Percentiles rank a stretch among this genome's conserved stretches.
These are phyloP conservation scores for Lepidochrysops patricia DNA, from an alignment of 2,888 invertebrate species.

Conservation along the genomic window DNA sequence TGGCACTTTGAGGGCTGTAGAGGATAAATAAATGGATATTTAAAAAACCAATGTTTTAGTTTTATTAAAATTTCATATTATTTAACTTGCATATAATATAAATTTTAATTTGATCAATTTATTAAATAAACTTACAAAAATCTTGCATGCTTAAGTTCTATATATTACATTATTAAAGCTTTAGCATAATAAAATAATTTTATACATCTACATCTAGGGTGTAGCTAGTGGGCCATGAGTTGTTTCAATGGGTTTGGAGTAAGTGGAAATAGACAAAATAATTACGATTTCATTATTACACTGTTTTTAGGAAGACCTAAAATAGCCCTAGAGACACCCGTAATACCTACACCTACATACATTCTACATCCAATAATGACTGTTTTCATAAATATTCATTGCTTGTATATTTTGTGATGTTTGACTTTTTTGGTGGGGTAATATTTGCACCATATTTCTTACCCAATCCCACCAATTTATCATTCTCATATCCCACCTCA, in stretches of 20 bases:
- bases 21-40: conserved; percentile 1
- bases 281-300: neutral
- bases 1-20: too few species aligned
- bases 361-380: conserved; percentile 38
- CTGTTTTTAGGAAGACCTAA: neutral
- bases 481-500: conserved; percentile 75
- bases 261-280: neutral
- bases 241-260: neutral
- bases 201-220: conserved; percentile 18
- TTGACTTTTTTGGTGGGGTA: conserved; percentile 73
- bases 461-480: conserved; percentile 63
- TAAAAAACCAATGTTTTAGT: conserved; percentile 47
- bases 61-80: conserved; percentile 68
- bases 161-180: conserved; percentile 73
- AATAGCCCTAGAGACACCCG: neutral
- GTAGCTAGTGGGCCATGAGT: neutral
- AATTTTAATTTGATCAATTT: conserved; percentile 66
- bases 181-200: conserved; percentile 67
- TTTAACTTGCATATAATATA: conserved; percentile 70
- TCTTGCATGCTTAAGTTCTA: conserved; percentile 68
- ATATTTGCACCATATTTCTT: conserved; percentile 71
- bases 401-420: conserved; percentile 80
- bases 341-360: conserved; percentile 30
- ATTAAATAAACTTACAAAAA: conserved; percentile 68
- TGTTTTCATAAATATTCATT: conserved; percentile 77